Evolutionary conservation across 1,140 invertebrate species (phyloP), one percentile per base, ranked within the genome.

Genomic region (Euura saliciscinereae): DNA sequence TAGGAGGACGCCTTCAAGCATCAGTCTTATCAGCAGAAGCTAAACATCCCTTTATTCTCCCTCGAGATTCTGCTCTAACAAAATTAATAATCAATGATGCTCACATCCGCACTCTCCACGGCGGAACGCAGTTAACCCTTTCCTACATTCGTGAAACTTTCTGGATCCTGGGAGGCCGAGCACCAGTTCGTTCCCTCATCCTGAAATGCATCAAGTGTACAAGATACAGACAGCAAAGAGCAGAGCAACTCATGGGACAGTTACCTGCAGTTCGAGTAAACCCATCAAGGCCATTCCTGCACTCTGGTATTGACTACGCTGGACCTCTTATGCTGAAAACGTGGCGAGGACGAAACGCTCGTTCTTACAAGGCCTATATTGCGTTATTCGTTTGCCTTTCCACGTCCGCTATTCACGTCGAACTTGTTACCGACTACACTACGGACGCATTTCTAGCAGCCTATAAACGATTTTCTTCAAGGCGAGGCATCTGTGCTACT

Each of bases 221-320:
- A 43, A 75, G 70, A 42, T 59, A 74, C n/a, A 76, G 74, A 44
- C 75, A 78, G 6, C 10, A 45, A 59, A 44, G 74, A 42, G 51
- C 73, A 7, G 44, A 71, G 11, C 78, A 76, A 6, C 66, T 74
- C 0, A 86, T 86, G 85, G 83, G 74, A 6, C 71, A 82, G 28
- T 75, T 86, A 68, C 75, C 75, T 8, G 13, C 66, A 4, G 65
- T 68, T 3, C 44, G 82, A 72, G 77, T 85, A 1, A 72, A n/a
- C 44, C 74, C 76, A 13, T 45, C 77, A 6, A 66, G 72, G 6
- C 74, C 82, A 13, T 88, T 88, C 71, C 13, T 71, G 8, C 74
- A 78, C 44, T 51, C 69, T 11, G 87, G 86, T 3, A 68, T 86
- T 1, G 87, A 88, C 71, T 88, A 80, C 73, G 82, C 82, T 10